Base-by-base conservation (phyloP, 1,140 invertebrate genomes). In the Orius insidiosus region DNA sequence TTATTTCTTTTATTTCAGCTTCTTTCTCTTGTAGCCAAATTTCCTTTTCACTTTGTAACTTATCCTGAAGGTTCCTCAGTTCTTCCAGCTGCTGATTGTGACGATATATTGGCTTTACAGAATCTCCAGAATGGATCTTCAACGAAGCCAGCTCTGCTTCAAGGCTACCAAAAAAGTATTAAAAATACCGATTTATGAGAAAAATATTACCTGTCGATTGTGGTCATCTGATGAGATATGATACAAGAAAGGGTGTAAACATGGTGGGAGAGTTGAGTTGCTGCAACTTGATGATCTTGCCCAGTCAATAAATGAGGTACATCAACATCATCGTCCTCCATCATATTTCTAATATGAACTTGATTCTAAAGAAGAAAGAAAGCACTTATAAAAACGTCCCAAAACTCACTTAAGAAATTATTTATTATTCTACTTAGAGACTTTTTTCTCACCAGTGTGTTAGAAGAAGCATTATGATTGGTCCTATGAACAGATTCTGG, bases 221-320 rank as follows among this genome's bases (percentile, higher is more conserved):
- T 80, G 0, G 83, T 85, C 67, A 85, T 80, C 54, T 86, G 76
- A 59, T 85, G 81, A 51, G 76, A 83, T 49, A 85, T 80, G n/a
- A n/a, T n/a, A n/a, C n/a, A n/a, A n/a, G n/a, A n/a, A n/a, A n/a
- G n/a, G n/a, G n/a, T n/a, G n/a, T n/a, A n/a, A n/a, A n/a, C n/a
- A n/a, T n/a, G n/a, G n/a, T n/a, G n/a, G n/a, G n/a, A n/a, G n/a
- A n/a, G 49, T 85, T 80, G 74, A 19, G 85, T 65, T 37, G 78
- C 79, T 1, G 78, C 72, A 55, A 72, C 69, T 55, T 79, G 76
- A 51, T 78, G 73, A 56, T 80, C 76, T 50, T 68, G 60, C n/a
- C 65, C 68, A 19, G 16, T 19, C 13, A 41, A 5, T 19, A 14
- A 41, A 6, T 4, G 3, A 9, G 39, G 9, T 14, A 6, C 39